Conservation (phyloP, 1,140 invertebrate species). For the Drosophila sp. region DNA sequence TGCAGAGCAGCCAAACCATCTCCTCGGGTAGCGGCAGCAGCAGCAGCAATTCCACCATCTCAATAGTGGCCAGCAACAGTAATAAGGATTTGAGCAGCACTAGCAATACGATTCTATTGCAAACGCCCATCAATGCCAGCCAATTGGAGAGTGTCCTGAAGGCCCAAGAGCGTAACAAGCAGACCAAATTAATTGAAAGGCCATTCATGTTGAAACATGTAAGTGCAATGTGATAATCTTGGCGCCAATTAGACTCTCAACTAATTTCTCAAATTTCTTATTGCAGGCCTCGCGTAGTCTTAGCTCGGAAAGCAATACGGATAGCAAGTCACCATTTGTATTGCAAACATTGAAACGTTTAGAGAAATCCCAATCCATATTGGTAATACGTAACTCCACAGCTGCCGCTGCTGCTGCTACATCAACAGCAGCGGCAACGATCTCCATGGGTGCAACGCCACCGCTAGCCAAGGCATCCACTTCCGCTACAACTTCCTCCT, state of each 20-base stretch:
- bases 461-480: constrained; percentile 27
- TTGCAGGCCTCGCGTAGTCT: constrained; percentile 70
- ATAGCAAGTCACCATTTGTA: constrained; percentile 79
- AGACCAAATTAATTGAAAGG: constrained; percentile 60
- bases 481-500: constrained; percentile 16
- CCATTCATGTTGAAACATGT: constrained; percentile 80
- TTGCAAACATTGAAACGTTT: constrained; percentile 80
- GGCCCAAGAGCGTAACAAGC: constrained; percentile 54
- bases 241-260: too few relatives aligned
- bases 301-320: constrained; percentile 64
- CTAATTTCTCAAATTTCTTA: not conserved
- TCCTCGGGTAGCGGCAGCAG: constrained; percentile 14
- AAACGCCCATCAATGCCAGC: constrained; percentile 82
- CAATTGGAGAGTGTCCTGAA: constrained; percentile 78
- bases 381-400: constrained; percentile 78
- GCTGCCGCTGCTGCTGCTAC: constrained; percentile 17
- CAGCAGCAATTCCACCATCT: constrained; percentile 54
- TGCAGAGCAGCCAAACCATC: constrained; percentile 33
- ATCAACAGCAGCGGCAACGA: not conserved
- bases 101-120: constrained; percentile 74
- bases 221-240: constrained; percentile 19
- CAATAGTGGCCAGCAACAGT: constrained; percentile 54
- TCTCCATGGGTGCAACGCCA: constrained; percentile 38
- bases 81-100: constrained; percentile 61
- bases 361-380: constrained; percentile 81